These are phyloP conservation scores for Drosophila tristis DNA, from an alignment of 1,140 invertebrate species.

Conservation along the genomic window DNA sequence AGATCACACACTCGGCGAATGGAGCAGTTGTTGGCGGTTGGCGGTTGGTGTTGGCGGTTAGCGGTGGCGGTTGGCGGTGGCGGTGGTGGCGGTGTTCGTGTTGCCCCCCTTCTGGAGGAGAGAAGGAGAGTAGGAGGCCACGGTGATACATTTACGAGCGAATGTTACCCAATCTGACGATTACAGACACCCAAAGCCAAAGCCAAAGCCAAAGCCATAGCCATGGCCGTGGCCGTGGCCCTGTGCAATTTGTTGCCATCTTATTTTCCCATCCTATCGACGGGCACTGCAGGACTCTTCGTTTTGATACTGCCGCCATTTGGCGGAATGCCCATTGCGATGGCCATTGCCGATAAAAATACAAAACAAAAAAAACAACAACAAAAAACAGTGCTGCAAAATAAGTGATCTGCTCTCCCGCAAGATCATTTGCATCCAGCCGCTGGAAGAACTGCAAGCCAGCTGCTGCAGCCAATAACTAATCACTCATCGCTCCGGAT, in stretches of 20 bases:
- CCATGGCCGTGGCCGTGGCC: slow-evolving; percentile 29
- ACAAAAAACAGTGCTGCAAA: no score
- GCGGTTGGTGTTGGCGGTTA: no score
- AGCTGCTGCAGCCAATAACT: slow-evolving; percentile 41
- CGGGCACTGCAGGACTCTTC: slow-evolving; percentile 68
- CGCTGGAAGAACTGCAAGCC: not conserved
- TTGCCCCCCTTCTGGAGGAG: no score
- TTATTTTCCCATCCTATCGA: slow-evolving; percentile 67
- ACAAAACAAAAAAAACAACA: no score
- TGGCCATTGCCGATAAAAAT: slow-evolving; percentile 51
- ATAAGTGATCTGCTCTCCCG: not conserved
- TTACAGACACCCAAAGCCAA: slow-evolving; percentile 60
- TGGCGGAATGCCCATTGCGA: slow-evolving; percentile 22
- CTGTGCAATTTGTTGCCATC: slow-evolving; percentile 70
- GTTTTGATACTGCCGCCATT: slow-evolving; percentile 69
- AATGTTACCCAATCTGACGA: slow-evolving; percentile 73
- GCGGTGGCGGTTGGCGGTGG: not conserved
- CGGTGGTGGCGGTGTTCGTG: slow-evolving; percentile 2
- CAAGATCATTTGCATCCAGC: slow-evolving; percentile 32
- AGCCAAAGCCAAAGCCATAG: slow-evolving; percentile 45
- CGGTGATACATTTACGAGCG: slow-evolving; percentile 68
- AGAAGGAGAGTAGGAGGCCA: slow-evolving; percentile 3
- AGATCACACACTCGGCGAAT: no score
- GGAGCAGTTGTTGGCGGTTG: slow-evolving; percentile 6
- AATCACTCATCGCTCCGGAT: slow-evolving; percentile 54